A percentile compares a stretch with the other conserved stretches of the same genome.
Conservation (phyloP, 2,888 invertebrate genomes). For the Bombylius discolor region DNA sequence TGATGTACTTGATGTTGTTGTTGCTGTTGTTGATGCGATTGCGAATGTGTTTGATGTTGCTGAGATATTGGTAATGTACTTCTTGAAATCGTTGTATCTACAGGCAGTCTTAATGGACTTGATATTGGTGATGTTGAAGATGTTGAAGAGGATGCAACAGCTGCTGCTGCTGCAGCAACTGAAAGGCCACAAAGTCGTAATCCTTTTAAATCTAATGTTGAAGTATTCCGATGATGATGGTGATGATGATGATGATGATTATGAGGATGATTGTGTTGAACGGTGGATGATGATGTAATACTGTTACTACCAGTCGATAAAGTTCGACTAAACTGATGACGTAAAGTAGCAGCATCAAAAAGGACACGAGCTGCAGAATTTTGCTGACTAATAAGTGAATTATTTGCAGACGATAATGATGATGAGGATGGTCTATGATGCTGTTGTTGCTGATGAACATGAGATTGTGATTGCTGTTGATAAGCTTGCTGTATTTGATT, state of each 20-base stretch:
- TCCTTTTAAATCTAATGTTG: slow-evolving; percentile 17
- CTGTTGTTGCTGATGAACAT: slow-evolving; percentile 9
- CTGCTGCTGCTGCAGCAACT: slow-evolving; percentile 12
- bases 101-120: slow-evolving; percentile 18
- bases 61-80: slow-evolving; percentile 15
- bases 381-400: slow-evolving; percentile 5
- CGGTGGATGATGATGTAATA: slow-evolving; percentile 9
- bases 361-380: slow-evolving; percentile 7
- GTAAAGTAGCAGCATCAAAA: slow-evolving; percentile 11
- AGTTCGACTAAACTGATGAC: slow-evolving; percentile 10
- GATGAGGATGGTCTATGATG: slow-evolving; percentile 4
- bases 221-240: slow-evolving; percentile 13
- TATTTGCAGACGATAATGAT: not conserved
- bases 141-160: slow-evolving; percentile 16
- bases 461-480: not conserved
- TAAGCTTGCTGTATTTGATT: slow-evolving; percentile 10
- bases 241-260: slow-evolving; percentile 11
- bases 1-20: slow-evolving; percentile 11
- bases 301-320: slow-evolving; percentile 11
- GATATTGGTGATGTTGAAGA: slow-evolving; percentile 20
- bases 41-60: slow-evolving; percentile 11
- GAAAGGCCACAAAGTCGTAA: slow-evolving; percentile 18
- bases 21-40: slow-evolving; percentile 5
- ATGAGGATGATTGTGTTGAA: slow-evolving; percentile 9
- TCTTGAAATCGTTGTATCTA: slow-evolving; percentile 21